Percentiles rank a stretch among this genome's conserved stretches.
Evolutionary conservation across 2,797 vertebrate genomes (phyloP).

Genomic region (Paguma larvata): DNA sequence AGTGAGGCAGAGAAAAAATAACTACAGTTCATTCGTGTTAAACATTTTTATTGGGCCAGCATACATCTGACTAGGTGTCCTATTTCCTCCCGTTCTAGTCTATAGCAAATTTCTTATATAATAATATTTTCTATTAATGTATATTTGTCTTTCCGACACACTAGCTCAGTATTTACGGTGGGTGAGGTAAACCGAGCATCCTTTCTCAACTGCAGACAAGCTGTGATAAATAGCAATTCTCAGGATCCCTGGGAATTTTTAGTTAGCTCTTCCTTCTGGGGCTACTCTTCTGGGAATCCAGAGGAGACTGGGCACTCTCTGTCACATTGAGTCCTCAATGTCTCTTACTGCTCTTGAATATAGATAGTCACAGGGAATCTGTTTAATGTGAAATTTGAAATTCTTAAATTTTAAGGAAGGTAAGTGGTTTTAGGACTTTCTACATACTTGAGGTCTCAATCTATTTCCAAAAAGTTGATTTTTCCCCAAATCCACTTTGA

Average conservation of each 20-base stretch:
- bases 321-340: background rate
- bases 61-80: background rate
- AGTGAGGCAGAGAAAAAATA: constrained; percentile 27
- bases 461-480: background rate
- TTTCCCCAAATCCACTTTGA: background rate
- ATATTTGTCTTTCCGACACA: constrained; percentile 46
- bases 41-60: background rate
- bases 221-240: background rate
- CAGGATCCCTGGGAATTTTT: background rate
- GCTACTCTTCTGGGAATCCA: background rate
- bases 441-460: background rate
- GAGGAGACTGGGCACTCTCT: background rate
- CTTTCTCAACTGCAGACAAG: background rate
- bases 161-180: background rate
- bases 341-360: background rate
- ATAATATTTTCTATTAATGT: constrained; percentile 16
- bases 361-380: background rate
- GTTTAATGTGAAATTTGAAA: constrained; percentile 13
- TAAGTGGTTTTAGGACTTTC: background rate
- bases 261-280: background rate
- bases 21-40: background rate
- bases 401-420: background rate
- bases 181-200: background rate
- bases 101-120: background rate
- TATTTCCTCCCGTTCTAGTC: background rate